phyloP scores from a whole-genome alignment of 2,888 invertebrate genomes.

The Autographa gamma region DNA sequence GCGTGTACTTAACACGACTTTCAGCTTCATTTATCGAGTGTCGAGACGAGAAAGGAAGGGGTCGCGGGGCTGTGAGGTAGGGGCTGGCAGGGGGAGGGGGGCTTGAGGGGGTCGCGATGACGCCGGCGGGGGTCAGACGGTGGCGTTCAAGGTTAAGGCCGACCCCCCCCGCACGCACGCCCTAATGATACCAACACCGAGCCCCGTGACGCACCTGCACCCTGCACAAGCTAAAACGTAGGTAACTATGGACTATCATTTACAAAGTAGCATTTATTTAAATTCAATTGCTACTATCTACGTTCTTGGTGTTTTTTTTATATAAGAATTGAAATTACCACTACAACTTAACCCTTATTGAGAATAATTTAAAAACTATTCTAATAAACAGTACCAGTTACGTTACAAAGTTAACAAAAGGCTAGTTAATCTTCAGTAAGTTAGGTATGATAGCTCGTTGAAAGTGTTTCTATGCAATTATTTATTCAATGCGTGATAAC shows the following conservation, averaged over 20 bases:
- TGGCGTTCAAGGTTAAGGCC: conserved; percentile 87
- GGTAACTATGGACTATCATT: background rate
- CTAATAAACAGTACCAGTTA: too few species aligned
- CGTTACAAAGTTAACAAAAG: too few species aligned
- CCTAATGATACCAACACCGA: conserved; percentile 65
- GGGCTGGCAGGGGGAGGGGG: conserved; percentile 63
- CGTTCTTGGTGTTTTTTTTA: too few species aligned
- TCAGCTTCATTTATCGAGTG: conserved; percentile 75
- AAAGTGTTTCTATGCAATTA: too few species aligned
- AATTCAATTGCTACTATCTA: too few species aligned
- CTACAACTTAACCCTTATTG: too few species aligned
- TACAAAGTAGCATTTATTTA: background rate
- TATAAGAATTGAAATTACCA: too few species aligned
- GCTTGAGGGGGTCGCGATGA: conserved; percentile 64
- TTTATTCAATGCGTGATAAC: too few species aligned
- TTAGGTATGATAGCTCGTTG: too few species aligned
- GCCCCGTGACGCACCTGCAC: conserved; percentile 47
- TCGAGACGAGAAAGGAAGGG: conserved; percentile 70
- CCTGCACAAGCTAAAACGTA: conserved; percentile 26
- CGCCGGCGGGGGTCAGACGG: conserved; percentile 80
- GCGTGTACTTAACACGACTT: conserved; percentile 75
- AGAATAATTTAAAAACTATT: too few species aligned
- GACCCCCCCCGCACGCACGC: conserved; percentile 66
- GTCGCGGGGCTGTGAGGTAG: conserved; percentile 61
- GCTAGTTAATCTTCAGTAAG: too few species aligned